A percentile compares a stretch with the other conserved stretches of the same genome.
phyloP scores from a whole-genome alignment of 2,113 vertebrate species.

The Paradoxurus hermaphroditus region DNA sequence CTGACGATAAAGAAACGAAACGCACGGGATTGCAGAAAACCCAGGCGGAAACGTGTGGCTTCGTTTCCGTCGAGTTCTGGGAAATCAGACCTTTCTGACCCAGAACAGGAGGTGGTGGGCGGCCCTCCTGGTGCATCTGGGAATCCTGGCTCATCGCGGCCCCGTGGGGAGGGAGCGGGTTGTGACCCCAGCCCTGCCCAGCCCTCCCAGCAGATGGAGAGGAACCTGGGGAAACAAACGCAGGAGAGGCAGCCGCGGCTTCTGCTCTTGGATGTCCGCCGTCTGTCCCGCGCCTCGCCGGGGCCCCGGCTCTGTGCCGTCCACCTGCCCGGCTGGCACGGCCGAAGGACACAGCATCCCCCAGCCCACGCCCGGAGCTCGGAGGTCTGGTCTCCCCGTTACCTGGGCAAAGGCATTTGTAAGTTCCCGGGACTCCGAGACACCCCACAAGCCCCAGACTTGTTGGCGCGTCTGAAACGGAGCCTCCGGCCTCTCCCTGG shows the following conservation, averaged over 20 bases:
- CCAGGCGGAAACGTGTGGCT: background rate
- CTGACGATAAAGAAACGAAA: background rate
- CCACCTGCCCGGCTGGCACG: background rate
- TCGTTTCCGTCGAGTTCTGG: background rate
- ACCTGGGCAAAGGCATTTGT: background rate
- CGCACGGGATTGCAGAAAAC: background rate
- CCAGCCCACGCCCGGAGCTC: background rate
- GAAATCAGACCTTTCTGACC: background rate
- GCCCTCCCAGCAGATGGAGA: background rate
- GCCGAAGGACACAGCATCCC: background rate
- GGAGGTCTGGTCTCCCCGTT: background rate
- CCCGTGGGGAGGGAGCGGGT: background rate
- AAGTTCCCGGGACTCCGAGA: background rate
- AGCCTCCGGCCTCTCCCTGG: too few relatives aligned
- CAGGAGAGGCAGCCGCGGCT: background rate
- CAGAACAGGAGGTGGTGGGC: background rate
- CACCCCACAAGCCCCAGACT: background rate
- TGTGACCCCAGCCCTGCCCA: background rate
- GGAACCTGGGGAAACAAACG: background rate
- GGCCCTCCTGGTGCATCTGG: background rate
- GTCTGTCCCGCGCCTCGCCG: background rate
- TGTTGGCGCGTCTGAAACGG: background rate
- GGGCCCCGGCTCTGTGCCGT: rapidly evolving
- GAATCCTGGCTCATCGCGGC: background rate
- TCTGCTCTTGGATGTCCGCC: background rate